Evolutionary conservation across 2,888 invertebrate species (phyloP), one percentile per base, ranked within the genome.

Genomic region (Diarsia rubi): DNA sequence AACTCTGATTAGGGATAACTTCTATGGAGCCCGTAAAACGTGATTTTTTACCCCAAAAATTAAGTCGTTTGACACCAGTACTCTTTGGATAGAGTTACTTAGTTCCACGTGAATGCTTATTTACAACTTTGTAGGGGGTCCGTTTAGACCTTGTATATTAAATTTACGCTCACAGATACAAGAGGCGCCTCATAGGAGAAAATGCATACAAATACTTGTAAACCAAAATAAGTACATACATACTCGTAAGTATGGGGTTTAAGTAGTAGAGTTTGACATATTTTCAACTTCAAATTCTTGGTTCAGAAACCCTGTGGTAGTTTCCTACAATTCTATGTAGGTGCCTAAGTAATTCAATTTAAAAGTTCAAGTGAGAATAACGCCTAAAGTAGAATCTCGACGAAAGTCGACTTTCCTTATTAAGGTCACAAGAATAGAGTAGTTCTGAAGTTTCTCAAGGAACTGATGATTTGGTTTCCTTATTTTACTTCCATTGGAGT

Each of bases 341-440:
- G 44, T 70, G 70, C 47, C 47, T 78, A 66, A 66, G 77, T 85
- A 78, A 85, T 86, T 83, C 63, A 81, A 83, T 86, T 86, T 75
- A n/a, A 83, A 86, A 86, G 79, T 85, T 81, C 69, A 66, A 79
- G 69, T 75, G 73, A 76, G 77, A 84, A 78, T 83, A 77, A 69
- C 73, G 81, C 81, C 67, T 52, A 65, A 78, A 77, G 79, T 67
- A 45, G 66, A 69, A 74, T 75, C 65, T 79, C 64, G 64, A 73
- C 52, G 75, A 70, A 69, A 74, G 63, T 73, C 31, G 24, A 73
- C 47, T 79, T 79, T 78, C 47, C 70, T 74, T 85, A 79, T 78
- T 78, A 83, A 79, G 69, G 68, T 64, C 52, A 68, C 72, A 45
- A 44, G 64, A n/a, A 78, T 78, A 54, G 31, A 74, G 79, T 64